A percentile compares a stretch with the other conserved stretches of the same genome.
phyloP scores from a whole-genome alignment of 2,888 invertebrate species.

The Silvanus unidentatus region DNA sequence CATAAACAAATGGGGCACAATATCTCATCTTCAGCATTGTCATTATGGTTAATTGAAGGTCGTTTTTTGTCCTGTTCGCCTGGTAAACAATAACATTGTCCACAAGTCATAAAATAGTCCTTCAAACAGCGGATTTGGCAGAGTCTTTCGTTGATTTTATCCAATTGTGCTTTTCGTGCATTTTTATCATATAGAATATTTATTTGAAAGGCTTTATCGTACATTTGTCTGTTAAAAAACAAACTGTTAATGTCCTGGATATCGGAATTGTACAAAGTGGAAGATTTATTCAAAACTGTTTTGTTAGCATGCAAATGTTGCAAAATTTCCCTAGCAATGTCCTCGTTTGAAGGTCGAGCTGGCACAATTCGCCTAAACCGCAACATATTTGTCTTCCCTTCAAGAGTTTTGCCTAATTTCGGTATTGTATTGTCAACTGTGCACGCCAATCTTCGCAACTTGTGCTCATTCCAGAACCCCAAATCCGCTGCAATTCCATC shows the following conservation, averaged over 20 bases:
- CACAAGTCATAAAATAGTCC: not conserved
- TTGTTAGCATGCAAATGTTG: slow-evolving; percentile 21
- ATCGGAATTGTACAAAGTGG: slow-evolving; percentile 30
- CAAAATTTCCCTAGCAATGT: slow-evolving; percentile 27
- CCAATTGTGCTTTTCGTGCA: not conserved
- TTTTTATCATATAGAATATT: too few relatives aligned
- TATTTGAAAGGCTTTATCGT: slow-evolving; percentile 29
- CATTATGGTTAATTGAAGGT: slow-evolving; percentile 5
- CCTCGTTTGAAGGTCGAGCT: slow-evolving; percentile 18
- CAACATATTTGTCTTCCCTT: slow-evolving; percentile 33
- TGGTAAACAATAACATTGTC: too few relatives aligned
- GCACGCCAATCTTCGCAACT: slow-evolving; percentile 41
- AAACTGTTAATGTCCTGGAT: slow-evolving; percentile 33
- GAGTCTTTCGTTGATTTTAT: not conserved
- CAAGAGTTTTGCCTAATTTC: slow-evolving; percentile 26
- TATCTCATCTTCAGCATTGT: slow-evolving; percentile 3
- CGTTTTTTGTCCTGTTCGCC: too few relatives aligned
- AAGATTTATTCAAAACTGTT: slow-evolving; percentile 19
- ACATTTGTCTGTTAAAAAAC: slow-evolving; percentile 35
- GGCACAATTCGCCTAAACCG: slow-evolving; percentile 36
- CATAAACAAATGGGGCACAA: too few relatives aligned
- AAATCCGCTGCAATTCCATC: slow-evolving; percentile 52
- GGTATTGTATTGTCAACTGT: slow-evolving; percentile 31
- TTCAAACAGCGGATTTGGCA: not conserved
- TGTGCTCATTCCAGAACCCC: slow-evolving; percentile 50